Conservation (phyloP, 2,113 vertebrate species). For the Ophiodon elongatus region DNA sequence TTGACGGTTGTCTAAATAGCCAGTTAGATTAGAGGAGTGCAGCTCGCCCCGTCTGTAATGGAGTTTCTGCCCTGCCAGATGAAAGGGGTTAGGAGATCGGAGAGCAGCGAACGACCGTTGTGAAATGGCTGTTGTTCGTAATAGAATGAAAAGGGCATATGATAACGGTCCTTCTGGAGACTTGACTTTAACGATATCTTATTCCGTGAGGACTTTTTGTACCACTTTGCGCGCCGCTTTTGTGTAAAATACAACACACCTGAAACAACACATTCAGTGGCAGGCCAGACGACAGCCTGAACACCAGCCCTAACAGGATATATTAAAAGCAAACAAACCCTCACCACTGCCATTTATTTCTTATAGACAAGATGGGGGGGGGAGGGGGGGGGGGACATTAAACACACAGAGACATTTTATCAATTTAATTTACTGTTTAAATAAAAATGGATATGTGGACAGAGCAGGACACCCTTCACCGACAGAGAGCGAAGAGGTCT, state of each 20-base stretch:
- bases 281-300: conserved; percentile 5
- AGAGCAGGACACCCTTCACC: conserved; percentile 6
- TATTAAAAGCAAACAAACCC: conserved; percentile 14
- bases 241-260: not conserved
- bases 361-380: not conserved
- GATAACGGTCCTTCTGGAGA: conserved; percentile 32
- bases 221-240: not conserved
- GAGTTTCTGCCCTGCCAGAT: conserved; percentile 59
- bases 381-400: not conserved
- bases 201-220: not conserved
- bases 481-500: conserved; percentile 17
- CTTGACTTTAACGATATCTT: conserved; percentile 17
- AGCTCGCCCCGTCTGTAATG: conserved; percentile 60
- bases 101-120: conserved; percentile 32
- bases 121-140: conserved; percentile 41
- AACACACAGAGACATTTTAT: conserved; percentile 15
- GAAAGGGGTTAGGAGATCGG: conserved; percentile 47
- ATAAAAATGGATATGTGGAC: conserved; percentile 6
- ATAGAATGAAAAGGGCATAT: conserved; percentile 47
- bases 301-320: conserved; percentile 20
- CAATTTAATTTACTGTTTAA: conserved; percentile 23
- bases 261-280: conserved; percentile 24
- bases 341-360: not conserved
- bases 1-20: conserved; percentile 59
- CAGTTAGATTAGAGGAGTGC: conserved; percentile 47